Conservation (phyloP, 1,140 invertebrate species). For the Elysia chlorotica region DNA sequence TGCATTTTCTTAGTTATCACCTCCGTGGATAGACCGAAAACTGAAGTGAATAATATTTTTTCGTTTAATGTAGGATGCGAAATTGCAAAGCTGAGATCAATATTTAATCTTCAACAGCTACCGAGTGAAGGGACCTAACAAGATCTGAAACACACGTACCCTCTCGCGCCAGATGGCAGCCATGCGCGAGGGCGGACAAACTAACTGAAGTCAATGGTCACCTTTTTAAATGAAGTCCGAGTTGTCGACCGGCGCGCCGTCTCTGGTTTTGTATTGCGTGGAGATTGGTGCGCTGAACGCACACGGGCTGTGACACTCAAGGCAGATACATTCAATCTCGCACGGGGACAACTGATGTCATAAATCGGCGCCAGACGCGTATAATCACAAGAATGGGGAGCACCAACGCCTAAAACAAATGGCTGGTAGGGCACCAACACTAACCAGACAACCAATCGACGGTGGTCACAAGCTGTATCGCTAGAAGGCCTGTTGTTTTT, state of each 20-base stretch:
- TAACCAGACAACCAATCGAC: background rate
- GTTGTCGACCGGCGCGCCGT: background rate
- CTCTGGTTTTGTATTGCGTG: no score
- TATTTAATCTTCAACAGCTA: background rate
- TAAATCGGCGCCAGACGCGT: conserved; percentile 10
- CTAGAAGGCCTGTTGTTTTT: background rate
- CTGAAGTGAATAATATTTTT: no score
- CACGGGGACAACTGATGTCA: no score
- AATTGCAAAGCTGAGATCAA: background rate
- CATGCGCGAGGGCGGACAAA: background rate
- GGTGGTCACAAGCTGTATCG: no score
- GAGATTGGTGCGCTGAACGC: no score
- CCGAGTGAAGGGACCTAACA: background rate
- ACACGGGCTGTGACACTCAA: background rate
- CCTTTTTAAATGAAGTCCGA: background rate
- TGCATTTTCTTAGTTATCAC: no score
- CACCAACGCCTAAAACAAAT: conserved; percentile 9
- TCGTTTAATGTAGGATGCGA: background rate
- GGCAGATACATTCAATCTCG: no score
- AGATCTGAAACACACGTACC: background rate
- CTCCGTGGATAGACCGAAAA: no score
- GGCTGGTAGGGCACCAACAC: background rate
- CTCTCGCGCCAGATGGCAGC: conserved; percentile 10
- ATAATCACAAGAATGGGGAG: background rate
- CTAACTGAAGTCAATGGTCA: background rate